These are phyloP conservation scores for Samia ricini DNA, from an alignment of 1,140 invertebrate genomes.

Conservation along the genomic window DNA sequence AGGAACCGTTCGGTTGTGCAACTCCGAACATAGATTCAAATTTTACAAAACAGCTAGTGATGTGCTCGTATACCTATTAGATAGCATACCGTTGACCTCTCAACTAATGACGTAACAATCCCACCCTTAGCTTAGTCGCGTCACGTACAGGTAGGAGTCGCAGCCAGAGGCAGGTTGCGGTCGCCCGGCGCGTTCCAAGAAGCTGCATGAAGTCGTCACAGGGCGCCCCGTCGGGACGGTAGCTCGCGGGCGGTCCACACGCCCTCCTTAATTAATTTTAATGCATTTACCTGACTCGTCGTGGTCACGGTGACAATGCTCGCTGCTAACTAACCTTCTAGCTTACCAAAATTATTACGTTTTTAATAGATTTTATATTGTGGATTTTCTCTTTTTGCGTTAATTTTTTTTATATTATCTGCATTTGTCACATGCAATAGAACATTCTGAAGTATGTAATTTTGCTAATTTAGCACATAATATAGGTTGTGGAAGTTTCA, in stretches of 20 bases:
- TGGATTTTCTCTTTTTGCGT: background rate
- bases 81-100: slow-evolving; percentile 10
- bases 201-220: slow-evolving; percentile 70
- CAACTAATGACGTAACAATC: slow-evolving; percentile 7
- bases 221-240: slow-evolving; percentile 47
- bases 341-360: background rate
- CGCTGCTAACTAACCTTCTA: background rate
- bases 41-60: too few relatives aligned
- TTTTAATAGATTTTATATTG: background rate
- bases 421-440: too few relatives aligned
- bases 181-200: slow-evolving; percentile 50
- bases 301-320: slow-evolving; percentile 10
- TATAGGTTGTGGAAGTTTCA: too few relatives aligned
- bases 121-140: slow-evolving; percentile 6
- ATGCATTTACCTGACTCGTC: slow-evolving; percentile 58
- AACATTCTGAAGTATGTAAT: too few relatives aligned
- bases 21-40: too few relatives aligned
- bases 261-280: slow-evolving; percentile 71
- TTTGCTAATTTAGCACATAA: too few relatives aligned
- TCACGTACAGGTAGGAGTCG: slow-evolving; percentile 17
- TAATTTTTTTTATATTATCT: background rate
- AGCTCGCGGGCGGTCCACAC: slow-evolving; percentile 66
- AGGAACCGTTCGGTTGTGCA: too few relatives aligned
- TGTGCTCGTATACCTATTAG: background rate
- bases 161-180: slow-evolving; percentile 2